Evolutionary conservation across 2,888 invertebrate species (phyloP), one percentile per base, ranked within the genome.

Genomic region (Melanostoma mellinum): DNA sequence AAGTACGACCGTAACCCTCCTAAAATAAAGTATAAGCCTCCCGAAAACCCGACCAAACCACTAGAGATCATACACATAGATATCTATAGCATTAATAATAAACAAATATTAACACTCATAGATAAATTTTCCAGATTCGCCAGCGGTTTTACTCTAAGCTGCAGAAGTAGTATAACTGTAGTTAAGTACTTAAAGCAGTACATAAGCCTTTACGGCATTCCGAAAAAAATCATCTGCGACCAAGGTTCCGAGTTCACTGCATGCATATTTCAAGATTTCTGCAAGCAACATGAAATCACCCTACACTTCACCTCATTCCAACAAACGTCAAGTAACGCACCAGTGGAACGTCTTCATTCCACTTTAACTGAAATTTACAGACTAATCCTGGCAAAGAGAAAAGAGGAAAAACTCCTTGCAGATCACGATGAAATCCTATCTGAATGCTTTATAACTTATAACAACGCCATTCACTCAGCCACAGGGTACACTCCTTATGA

Each of bases 321-420:
- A 53, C 53, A 53, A 53, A 53, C 53, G 5, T 10, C n/a, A 3
- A 53, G 53, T 33, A 53, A 53, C 33, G 3, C 53, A 6, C 53
- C 53, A 33, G 32, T 53, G 3, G 53, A 53, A 53, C 42, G 76
- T 5, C 35, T 76, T 1, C 68, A 76, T 30, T 76, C 61, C 6
- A 76, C 61, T 4, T 32, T 76, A 5, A 76, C 60, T 0, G 86
- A 85, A 80, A 86, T 86, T 3, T 86, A 80, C 6, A n/a, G 85
- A 55, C 71, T 85, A 9, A 77, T 86, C 8, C 10, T 50, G 6
- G 8, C 56, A 5, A 68, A 69, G 33, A 44, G 69, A 6, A 58
- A 78, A 61, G 73, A 72, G 36, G 30, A 75, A 3, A 60, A 71
- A 30, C 61, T 69, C 2, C 20, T 10, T 1, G 63, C 52, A 38